Evolutionary conservation across 2,113 vertebrate genomes (phyloP).

Genomic region (Phoxinus phoxinus): DNA sequence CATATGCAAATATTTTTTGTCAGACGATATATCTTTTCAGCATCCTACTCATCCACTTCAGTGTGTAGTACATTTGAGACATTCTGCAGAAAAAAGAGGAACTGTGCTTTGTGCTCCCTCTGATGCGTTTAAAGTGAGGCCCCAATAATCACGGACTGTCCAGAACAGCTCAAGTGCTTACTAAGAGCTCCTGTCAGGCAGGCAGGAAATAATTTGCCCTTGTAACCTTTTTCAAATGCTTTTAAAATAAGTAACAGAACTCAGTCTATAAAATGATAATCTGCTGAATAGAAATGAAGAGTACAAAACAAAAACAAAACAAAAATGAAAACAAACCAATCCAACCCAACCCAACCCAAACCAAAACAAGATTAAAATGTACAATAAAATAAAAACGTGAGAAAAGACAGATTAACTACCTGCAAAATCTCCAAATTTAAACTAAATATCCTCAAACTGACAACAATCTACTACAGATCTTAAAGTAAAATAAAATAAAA

Average conservation of each 20-base stretch:
- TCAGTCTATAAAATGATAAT: neutral
- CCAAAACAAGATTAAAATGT: neutral
- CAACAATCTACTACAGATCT: neutral
- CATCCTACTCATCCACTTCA: neutral
- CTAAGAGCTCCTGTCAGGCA: neutral
- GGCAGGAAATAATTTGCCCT: neutral
- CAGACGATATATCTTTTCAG: neutral
- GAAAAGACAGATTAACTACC: neutral
- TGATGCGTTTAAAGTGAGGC: neutral
- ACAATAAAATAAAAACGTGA: neutral
- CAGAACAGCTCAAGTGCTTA: neutral
- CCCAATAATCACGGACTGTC: neutral
- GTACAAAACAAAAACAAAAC: too few species aligned
- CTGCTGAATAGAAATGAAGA: neutral
- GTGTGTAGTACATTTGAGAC: constrained; percentile 1
- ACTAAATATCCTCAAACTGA: neutral
- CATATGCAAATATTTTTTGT: too few species aligned
- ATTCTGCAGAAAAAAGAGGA: neutral
- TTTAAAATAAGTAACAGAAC: neutral
- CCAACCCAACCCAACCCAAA: neutral
- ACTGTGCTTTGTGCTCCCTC: neutral
- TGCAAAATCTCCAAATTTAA: neutral
- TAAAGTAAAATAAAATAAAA: too few species aligned
- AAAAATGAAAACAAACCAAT: too few species aligned
- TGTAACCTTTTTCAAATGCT: neutral